Conservation (phyloP, 2,888 invertebrate species). For the Noctua janthina region DNA sequence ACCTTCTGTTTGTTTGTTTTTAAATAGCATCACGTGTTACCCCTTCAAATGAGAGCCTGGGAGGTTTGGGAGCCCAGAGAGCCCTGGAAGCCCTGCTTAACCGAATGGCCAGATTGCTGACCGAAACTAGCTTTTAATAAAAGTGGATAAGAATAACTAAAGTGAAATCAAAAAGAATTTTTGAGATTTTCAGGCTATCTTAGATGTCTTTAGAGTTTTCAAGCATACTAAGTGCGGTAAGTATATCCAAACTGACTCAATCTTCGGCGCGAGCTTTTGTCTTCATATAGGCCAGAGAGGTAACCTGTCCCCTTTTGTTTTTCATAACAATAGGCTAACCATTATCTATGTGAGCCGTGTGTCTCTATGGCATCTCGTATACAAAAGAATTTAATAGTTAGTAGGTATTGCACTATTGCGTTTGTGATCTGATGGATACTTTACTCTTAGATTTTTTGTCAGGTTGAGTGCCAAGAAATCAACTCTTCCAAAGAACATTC, state of each 20-base stretch:
- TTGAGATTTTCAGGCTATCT: background rate
- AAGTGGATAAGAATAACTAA: background rate
- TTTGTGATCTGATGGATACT: background rate
- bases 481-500: background rate
- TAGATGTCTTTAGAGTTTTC: background rate
- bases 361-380: background rate
- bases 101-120: background rate
- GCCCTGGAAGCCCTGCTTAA: background rate
- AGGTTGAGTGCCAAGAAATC: background rate
- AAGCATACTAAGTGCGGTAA: background rate
- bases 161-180: background rate
- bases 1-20: background rate
- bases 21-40: background rate
- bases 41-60: background rate
- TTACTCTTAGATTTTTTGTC: background rate
- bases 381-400: background rate
- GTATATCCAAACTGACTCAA: background rate
- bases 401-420: background rate
- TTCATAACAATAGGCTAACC: conserved; percentile 27
- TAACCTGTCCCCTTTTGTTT: conserved; percentile 28
- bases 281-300: conserved; percentile 15
- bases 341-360: background rate
- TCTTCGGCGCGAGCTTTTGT: conserved; percentile 31
- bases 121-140: background rate
- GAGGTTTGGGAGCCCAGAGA: background rate